phyloP scores from a whole-genome alignment of 2,113 vertebrate species.

The Aythya baeri region DNA sequence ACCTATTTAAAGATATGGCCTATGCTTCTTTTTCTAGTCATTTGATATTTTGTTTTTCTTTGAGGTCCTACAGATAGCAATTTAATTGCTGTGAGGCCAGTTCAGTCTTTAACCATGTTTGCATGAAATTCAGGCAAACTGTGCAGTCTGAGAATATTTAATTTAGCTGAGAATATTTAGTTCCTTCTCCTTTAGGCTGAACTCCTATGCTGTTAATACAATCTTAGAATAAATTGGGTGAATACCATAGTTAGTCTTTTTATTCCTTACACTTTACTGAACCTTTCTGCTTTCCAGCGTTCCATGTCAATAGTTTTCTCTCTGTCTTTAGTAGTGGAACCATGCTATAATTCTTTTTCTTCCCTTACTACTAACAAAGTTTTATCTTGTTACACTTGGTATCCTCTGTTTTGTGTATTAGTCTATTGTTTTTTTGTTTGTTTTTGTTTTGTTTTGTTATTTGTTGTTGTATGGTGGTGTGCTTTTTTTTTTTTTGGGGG shows the following conservation, averaged over 20 bases:
- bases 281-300: neutral
- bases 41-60: neutral
- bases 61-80: neutral
- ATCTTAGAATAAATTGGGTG: rapidly evolving
- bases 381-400: neutral
- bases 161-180: neutral
- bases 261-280: neutral
- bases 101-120: neutral
- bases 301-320: neutral
- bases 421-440: neutral
- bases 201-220: neutral
- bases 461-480: neutral
- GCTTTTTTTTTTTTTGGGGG: too few relatives aligned
- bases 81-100: neutral
- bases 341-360: neutral
- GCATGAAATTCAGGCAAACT: neutral
- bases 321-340: neutral
- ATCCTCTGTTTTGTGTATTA: neutral
- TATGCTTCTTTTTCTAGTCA: neutral
- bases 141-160: neutral
- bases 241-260: neutral
- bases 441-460: neutral
- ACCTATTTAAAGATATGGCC: neutral
- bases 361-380: neutral
- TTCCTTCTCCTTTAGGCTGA: neutral